Evolutionary conservation across 2,888 invertebrate species (phyloP), one percentile per base, ranked within the genome.

Genomic region (Eupeodes luniger): DNA sequence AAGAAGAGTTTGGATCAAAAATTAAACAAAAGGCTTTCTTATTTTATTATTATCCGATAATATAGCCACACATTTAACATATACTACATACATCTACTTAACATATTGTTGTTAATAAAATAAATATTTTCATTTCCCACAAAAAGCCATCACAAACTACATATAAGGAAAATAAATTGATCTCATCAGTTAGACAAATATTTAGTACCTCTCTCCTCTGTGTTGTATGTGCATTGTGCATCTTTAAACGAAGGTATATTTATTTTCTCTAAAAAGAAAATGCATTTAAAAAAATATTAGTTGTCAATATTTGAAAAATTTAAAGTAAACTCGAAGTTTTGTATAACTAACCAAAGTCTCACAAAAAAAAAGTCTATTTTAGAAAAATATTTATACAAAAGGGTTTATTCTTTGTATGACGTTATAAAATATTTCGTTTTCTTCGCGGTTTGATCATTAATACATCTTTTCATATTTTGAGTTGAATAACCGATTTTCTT

Each of bases 401-500:
- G 70, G 64, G 70, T 64, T 12, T 16, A 3, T 27, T 27, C 27
- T 61, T 40, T 44, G 34, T 4, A 36, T 40, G 40, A 40, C 11
- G 4, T 61, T 12, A 7, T 5, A 9, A 40, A 40, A 40, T n/a
- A 5, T 69, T 76, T 81, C 36, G 75, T 76, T 70, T 80, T 84
- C n/a, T 51, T 36, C 36, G 27, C 79, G 19, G 61, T 59, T 76
- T 34, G 53, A 67, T 76, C 72, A 77, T 67, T 67, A 51, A 67
- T 67, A 67, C 61, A 47, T 61, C 67, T 59, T 67, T 70, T 53
- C 85, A 62, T 27, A 3, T 27, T 3, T 27, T 19, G 51, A 81
- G 85, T 77, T 85, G 81, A 85, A 77, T 72, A 77, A 81, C 85
- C 81, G 10, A 85, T 79, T 76, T 61, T 36, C 61, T 78, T 51